phyloP scores from a whole-genome alignment of 30 jellyfish, hydroid and myxozoan species.

The Chrysaora quinquecirrha region DNA sequence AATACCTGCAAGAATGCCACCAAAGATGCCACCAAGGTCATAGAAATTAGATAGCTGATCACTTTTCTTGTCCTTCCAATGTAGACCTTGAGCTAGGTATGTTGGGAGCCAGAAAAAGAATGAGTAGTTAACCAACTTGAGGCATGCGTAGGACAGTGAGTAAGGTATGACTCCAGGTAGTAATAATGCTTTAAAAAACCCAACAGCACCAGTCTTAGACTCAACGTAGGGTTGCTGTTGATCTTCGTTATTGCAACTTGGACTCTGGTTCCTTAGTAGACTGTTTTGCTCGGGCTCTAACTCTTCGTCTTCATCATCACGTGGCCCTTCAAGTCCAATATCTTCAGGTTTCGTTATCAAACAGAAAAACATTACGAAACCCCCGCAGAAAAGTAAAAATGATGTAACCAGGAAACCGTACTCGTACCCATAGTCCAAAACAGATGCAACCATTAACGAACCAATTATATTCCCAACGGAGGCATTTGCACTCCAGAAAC shows the following conservation, averaged over 20 bases:
- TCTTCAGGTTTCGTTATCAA: conserved; percentile 79
- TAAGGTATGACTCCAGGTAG: conserved; percentile 97
- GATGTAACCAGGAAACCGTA: conserved; percentile 84
- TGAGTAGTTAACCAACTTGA: conserved; percentile 88
- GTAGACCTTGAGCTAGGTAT: conserved; percentile 88
- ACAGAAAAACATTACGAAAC: conserved; percentile 71
- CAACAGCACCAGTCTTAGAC: conserved; percentile 44
- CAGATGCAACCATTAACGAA: conserved; percentile 80
- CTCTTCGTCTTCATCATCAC: conserved; percentile 28
- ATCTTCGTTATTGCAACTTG: conserved; percentile 1
- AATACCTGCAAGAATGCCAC: conserved; percentile 93
- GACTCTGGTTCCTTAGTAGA: conserved; percentile 11
- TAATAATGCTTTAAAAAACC: conserved; percentile 74
- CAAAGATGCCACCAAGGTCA: conserved; percentile 95
- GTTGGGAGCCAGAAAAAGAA: conserved; percentile 98
- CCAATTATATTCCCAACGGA: conserved; percentile 95
- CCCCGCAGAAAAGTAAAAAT: conserved; percentile 83
- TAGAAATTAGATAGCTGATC: conserved; percentile 91
- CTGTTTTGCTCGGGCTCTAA: background rate
- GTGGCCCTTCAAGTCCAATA: conserved; percentile 65
- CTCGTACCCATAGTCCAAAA: conserved; percentile 85
- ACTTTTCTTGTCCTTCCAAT: conserved; percentile 87
- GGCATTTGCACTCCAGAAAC: conserved; percentile 96
- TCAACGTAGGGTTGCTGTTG: conserved; percentile 23
- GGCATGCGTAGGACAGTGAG: conserved; percentile 92